These are phyloP conservation scores for Sinella curviseta DNA, from an alignment of 1,140 invertebrate genomes.

Conservation along the genomic window DNA sequence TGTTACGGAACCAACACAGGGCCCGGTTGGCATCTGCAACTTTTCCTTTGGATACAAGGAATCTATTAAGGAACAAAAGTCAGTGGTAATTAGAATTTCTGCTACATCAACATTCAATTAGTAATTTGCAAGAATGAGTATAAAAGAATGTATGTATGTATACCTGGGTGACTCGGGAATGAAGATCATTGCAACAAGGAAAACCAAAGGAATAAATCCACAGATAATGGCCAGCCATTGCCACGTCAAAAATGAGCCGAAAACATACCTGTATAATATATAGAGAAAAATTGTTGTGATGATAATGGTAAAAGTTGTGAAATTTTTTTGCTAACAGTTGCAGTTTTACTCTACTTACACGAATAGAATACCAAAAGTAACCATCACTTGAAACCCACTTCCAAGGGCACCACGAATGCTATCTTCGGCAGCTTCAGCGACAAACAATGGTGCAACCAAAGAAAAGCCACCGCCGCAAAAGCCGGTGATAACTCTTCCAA, in stretches of 20 bases:
- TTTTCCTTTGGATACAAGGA: slow-evolving; percentile 63
- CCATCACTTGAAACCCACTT: slow-evolving; percentile 72
- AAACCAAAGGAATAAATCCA: slow-evolving; percentile 65
- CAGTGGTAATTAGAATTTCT: too few species aligned
- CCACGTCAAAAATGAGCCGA: slow-evolving; percentile 73
- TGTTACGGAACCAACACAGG: slow-evolving; percentile 64
- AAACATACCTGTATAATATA: slow-evolving; percentile 51
- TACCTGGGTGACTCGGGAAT: slow-evolving; percentile 76
- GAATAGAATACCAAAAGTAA: slow-evolving; percentile 72
- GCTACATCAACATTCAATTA: too few species aligned
- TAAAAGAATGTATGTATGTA: too few species aligned
- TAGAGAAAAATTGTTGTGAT: neutral
- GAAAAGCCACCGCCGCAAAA: slow-evolving; percentile 51
- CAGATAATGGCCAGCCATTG: slow-evolving; percentile 68
- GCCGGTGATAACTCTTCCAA: slow-evolving; percentile 68
- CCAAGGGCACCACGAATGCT: slow-evolving; percentile 73
- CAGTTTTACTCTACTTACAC: slow-evolving; percentile 59
- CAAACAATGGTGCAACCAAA: slow-evolving; percentile 64
- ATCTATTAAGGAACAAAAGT: slow-evolving; percentile 55
- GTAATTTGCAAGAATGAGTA: too few species aligned
- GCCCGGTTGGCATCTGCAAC: slow-evolving; percentile 60
- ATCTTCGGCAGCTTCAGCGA: slow-evolving; percentile 76
- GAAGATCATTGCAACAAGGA: slow-evolving; percentile 66
- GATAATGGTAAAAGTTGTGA: neutral
- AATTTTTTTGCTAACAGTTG: neutral